These are phyloP conservation scores for Mirza zaza DNA, from an alignment of 2,113 vertebrate genomes.

Conservation along the genomic window DNA sequence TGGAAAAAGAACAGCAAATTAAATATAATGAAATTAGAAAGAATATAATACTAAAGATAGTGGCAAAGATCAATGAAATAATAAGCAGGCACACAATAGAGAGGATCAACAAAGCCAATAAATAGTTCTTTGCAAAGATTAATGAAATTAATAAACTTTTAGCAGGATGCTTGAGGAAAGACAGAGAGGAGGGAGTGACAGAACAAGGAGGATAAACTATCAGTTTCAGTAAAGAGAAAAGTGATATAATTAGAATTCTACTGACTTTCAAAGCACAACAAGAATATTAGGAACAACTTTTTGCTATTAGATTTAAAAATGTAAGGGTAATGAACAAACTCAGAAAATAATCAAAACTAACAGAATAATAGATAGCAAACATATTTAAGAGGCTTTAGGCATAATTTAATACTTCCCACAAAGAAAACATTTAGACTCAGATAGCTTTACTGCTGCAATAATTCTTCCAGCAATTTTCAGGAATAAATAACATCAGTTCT, in stretches of 20 bases:
- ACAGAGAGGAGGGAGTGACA: no score
- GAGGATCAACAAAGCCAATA: background rate
- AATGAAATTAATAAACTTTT: background rate
- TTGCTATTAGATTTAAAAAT: background rate
- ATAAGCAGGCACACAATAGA: background rate
- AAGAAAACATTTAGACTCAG: background rate
- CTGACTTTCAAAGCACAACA: background rate
- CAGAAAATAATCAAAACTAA: background rate
- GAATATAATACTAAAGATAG: background rate
- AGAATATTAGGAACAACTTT: background rate
- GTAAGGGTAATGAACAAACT: background rate
- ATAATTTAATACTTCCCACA: background rate
- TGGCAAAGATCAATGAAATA: background rate
- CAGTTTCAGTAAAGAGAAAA: background rate
- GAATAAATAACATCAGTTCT: background rate
- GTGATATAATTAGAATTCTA: background rate
- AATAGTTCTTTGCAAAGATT: background rate
- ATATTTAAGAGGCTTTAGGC: background rate
- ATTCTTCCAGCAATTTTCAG: background rate
- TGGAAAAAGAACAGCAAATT: background rate
- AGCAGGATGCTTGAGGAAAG: background rate
- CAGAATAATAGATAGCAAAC: background rate
- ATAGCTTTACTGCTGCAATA: background rate
- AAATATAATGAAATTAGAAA: background rate
- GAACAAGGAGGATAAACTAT: background rate